Conservation (phyloP, 2,888 invertebrate species). For the Ophion ellenae region DNA sequence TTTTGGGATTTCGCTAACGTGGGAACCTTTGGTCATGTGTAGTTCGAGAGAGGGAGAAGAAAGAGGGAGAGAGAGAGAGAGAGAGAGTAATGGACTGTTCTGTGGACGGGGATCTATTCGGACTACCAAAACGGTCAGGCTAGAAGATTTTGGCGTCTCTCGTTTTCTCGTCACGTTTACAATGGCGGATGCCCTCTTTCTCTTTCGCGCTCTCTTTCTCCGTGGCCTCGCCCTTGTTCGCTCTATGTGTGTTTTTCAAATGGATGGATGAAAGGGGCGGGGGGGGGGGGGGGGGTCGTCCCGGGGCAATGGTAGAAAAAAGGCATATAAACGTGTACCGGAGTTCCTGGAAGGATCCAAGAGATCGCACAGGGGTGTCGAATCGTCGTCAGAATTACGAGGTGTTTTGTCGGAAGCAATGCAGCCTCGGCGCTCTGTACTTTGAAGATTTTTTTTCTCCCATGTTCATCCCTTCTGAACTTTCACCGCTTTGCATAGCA, state of each 20-base stretch:
- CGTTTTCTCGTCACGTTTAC: conserved; percentile 19
- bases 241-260: too few relatives aligned
- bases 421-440: too few relatives aligned
- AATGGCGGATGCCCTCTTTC: conserved; percentile 40
- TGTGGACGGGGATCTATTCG: too few relatives aligned
- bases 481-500: neutral
- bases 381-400: neutral
- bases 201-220: conserved; percentile 1
- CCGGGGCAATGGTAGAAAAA: neutral
- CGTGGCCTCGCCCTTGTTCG: neutral
- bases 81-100: too few relatives aligned
- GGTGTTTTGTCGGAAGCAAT: too few relatives aligned
- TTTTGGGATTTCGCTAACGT: too few relatives aligned
- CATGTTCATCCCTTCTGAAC: neutral
- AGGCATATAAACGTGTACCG: conserved; percentile 32
- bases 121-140: neutral
- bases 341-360: conserved; percentile 56
- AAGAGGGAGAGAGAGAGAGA: too few relatives aligned
- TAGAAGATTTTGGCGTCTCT: neutral
- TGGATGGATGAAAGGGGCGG: too few relatives aligned
- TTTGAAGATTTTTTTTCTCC: neutral
- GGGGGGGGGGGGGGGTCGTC: too few relatives aligned
- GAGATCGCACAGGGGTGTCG: conserved; percentile 40
- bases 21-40: too few relatives aligned
- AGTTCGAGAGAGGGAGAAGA: too few relatives aligned